Percentiles rank a stretch among this genome's conserved stretches.
Conservation (phyloP, 2,888 invertebrate species). For the Notodonta dromedarius region DNA sequence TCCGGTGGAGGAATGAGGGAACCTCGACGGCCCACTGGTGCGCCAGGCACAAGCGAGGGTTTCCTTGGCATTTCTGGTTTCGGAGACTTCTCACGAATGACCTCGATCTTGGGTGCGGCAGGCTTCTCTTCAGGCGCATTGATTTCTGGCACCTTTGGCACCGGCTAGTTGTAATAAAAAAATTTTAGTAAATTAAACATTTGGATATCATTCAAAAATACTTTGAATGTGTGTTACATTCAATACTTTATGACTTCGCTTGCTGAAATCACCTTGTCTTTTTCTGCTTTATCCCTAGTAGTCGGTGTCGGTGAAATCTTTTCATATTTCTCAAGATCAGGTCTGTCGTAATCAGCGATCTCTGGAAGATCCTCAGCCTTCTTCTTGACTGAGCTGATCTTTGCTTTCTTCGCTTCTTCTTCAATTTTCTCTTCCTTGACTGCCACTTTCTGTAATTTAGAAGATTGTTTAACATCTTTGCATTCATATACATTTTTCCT, state of each 20-base stretch:
- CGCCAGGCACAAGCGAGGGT: conserved; percentile 88
- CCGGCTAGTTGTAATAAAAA: conserved; percentile 40
- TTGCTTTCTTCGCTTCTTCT: conserved; percentile 77
- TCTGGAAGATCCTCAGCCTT: conserved; percentile 85
- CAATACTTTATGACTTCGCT: background rate
- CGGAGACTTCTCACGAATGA: conserved; percentile 91
- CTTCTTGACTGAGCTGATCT: conserved; percentile 74
- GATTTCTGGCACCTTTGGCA: conserved; percentile 87
- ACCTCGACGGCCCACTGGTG: conserved; percentile 85
- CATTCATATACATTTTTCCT: background rate
- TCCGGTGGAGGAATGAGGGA: conserved; percentile 96
- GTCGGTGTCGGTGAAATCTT: conserved; percentile 81
- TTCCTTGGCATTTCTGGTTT: conserved; percentile 87
- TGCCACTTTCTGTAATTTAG: conserved; percentile 74
- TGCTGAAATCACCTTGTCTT: conserved; percentile 48
- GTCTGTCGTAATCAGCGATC: conserved; percentile 90
- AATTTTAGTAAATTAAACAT: background rate
- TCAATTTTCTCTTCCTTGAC: conserved; percentile 75
- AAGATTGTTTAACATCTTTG: conserved; percentile 18
- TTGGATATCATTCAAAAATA: background rate
- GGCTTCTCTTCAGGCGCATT: conserved; percentile 85
- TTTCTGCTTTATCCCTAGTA: conserved; percentile 78
- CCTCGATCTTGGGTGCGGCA: conserved; percentile 93
- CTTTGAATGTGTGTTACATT: background rate
- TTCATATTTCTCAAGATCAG: conserved; percentile 88